Evolutionary conservation across 2,888 invertebrate species (phyloP).

Genomic region (Machimus rusticus): DNA sequence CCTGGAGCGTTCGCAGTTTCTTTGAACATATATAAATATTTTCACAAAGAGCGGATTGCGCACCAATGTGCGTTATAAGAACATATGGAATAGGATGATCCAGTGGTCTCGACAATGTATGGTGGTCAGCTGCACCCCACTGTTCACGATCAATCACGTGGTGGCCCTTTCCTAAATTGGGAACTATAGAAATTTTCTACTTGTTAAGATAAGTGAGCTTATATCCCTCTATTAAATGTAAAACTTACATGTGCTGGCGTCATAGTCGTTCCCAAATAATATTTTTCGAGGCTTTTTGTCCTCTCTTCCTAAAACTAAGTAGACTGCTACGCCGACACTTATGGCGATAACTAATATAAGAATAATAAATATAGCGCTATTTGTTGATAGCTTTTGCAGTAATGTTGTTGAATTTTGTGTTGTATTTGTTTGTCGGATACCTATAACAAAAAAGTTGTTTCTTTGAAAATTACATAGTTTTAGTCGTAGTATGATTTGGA

Average conservation of each 20-base stretch:
- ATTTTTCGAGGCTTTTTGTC: slow-evolving; percentile 50
- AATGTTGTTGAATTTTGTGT: slow-evolving; percentile 48
- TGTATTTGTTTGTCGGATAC: slow-evolving; percentile 52
- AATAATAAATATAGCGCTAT: slow-evolving; percentile 54
- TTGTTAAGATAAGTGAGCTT: slow-evolving; percentile 4
- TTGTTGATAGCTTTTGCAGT: slow-evolving; percentile 51
- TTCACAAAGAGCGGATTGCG: slow-evolving; percentile 59
- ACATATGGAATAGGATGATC: slow-evolving; percentile 63
- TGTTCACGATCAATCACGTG: slow-evolving; percentile 59
- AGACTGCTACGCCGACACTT: slow-evolving; percentile 54
- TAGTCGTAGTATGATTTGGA: neutral
- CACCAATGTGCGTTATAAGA: slow-evolving; percentile 66
- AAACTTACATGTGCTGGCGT: slow-evolving; percentile 58
- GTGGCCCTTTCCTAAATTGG: slow-evolving; percentile 63
- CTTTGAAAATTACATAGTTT: neutral
- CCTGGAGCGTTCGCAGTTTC: slow-evolving; percentile 64
- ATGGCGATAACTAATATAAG: slow-evolving; percentile 54
- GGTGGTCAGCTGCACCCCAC: slow-evolving; percentile 58
- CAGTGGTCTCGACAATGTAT: slow-evolving; percentile 48
- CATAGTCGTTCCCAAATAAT: slow-evolving; percentile 60
- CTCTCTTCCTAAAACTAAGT: slow-evolving; percentile 54
- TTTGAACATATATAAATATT: slow-evolving; percentile 62
- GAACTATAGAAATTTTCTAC: slow-evolving; percentile 53
- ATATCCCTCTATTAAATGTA: neutral
- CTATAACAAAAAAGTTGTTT: slow-evolving; percentile 45